Percentiles rank a stretch among this genome's conserved stretches.
These are phyloP conservation scores for Rhamphomyia laevipes DNA, from an alignment of 2,888 invertebrate genomes.

Conservation along the genomic window DNA sequence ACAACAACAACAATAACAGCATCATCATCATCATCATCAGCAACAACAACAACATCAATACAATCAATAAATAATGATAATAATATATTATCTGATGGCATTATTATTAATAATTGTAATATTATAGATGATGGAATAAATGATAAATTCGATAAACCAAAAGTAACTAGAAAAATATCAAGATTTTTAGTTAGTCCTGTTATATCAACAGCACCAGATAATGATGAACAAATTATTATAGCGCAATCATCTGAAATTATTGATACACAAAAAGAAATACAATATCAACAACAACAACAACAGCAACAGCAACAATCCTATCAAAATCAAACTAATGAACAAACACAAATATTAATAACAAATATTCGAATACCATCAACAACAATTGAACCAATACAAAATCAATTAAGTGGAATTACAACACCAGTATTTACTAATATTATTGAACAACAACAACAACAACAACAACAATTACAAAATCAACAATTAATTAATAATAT, in stretches of 20 bases:
- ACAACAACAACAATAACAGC: background rate
- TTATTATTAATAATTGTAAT: background rate
- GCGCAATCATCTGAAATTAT: background rate
- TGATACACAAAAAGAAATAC: background rate
- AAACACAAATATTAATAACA: background rate
- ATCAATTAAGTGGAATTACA: slow-evolving; percentile 10
- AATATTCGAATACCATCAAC: background rate
- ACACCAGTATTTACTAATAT: slow-evolving; percentile 19
- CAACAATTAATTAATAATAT: slow-evolving; percentile 21
- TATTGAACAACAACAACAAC: slow-evolving; percentile 19
- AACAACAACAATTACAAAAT: slow-evolving; percentile 22
- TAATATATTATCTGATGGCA: slow-evolving; percentile 1
- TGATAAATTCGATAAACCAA: slow-evolving; percentile 27
- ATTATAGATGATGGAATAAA: background rate
- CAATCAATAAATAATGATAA: background rate
- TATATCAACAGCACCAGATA: slow-evolving; percentile 8
- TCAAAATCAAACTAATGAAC: background rate
- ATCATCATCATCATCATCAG: background rate
- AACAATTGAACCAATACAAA: slow-evolving; percentile 1
- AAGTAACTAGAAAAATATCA: slow-evolving; percentile 60
- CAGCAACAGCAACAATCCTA: background rate
- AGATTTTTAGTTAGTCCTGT: slow-evolving; percentile 73
- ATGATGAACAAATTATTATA: background rate
- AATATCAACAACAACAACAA: background rate
- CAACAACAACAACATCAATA: background rate